Base-by-base conservation (phyloP, 2,888 invertebrate species). In the Lissonota sp. region DNA sequence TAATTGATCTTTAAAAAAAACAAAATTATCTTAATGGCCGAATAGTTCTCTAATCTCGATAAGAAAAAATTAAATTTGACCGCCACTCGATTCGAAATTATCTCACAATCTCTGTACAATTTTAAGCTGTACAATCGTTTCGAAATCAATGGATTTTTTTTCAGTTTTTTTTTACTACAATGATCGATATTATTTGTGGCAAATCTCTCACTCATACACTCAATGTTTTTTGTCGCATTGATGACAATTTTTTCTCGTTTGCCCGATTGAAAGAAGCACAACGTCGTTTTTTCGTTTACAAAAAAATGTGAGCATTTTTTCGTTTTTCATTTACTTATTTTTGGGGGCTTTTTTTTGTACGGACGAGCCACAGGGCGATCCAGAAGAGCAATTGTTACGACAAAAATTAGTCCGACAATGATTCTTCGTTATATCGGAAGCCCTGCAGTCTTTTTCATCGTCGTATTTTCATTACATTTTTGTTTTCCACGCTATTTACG, bases 101-200 rank as follows among this genome's bases (percentile, higher is more conserved):
- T 74, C 49, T 78, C 58, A 77, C 77, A 81, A 78, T 78, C 64
- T 70, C 62, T 66, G 66, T 70, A 81, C 73, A 78, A 64, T 12
- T 16, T 73, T 7, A 49, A 70, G 26, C 14, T 70, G 26, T 58
- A 10, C 55, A 42, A 57, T 60, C 42, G 12, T 12, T 53, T 58
- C 67, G 67, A 64, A 73, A 74, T 74, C 70, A 78, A 81, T 71
- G 46, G n/a, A 42, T 57, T 49, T 60, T 26, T 26, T 26, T 3
- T 26, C 3, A n/a, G 1, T 26, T 26, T 26, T 26, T 26, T 26
- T 26, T 26, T 26, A 2, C 3, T 81, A 81, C 81, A 78, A 81
- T 46, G 70, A 74, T 78, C 60, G 58, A 62, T 53, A 77, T 81
- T 81, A 81, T 78, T 81, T 60, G 60, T 81, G 81, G 81, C 81